These are phyloP conservation scores for Lagopus leucura DNA, from an alignment of 2,113 vertebrate genomes.

Conservation along the genomic window DNA sequence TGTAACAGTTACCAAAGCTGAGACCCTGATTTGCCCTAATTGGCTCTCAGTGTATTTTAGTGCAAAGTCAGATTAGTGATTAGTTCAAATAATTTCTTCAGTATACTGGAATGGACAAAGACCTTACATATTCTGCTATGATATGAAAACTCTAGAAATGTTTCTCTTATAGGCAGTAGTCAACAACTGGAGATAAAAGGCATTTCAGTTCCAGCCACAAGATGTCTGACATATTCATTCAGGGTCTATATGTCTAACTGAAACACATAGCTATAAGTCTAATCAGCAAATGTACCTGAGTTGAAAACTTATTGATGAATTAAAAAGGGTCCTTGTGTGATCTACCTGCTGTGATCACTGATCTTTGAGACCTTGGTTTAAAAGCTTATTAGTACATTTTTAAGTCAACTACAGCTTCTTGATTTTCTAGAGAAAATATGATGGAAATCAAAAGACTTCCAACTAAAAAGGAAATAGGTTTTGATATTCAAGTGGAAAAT, in stretches of 20 bases:
- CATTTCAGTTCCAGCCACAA: neutral
- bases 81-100: neutral
- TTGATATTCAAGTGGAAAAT: constrained; percentile 1
- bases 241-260: neutral
- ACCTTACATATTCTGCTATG: neutral
- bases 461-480: neutral
- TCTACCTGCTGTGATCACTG: neutral
- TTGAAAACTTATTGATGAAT: neutral
- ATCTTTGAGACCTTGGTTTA: neutral
- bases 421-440: neutral
- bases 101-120: neutral
- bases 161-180: neutral
- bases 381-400: neutral
- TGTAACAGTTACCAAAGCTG: neutral
- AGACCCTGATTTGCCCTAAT: neutral
- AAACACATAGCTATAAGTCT: neutral
- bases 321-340: neutral
- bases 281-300: neutral
- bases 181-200: neutral
- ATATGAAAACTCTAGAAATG: neutral
- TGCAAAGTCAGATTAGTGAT: neutral
- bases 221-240: neutral
- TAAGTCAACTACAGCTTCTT: neutral
- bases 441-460: neutral
- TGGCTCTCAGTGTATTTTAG: neutral